phyloP scores from a whole-genome alignment of 2,888 invertebrate species.

The Andrena trimmerana region DNA sequence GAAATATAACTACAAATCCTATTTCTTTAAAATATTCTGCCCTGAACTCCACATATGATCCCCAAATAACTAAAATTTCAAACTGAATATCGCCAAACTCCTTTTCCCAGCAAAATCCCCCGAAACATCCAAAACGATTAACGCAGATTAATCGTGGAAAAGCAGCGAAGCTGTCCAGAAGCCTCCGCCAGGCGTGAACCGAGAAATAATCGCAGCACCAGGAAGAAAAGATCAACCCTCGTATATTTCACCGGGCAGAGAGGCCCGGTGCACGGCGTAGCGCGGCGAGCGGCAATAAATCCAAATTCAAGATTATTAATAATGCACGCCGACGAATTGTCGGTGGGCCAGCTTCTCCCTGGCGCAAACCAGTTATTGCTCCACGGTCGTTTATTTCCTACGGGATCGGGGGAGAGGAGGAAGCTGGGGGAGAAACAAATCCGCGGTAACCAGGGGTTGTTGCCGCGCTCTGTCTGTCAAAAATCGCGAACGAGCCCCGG shows the following conservation, averaged over 20 bases:
- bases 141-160: conserved; percentile 31
- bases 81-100: not conserved
- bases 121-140: not conserved
- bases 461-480: conserved; percentile 63
- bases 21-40: not conserved
- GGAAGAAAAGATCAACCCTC: conserved; percentile 14
- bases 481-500: conserved; percentile 59
- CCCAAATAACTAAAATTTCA: not conserved
- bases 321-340: conserved; percentile 67
- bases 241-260: conserved; percentile 18
- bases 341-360: conserved; percentile 54
- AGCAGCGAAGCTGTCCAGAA: not conserved
- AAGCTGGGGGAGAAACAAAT: conserved; percentile 41
- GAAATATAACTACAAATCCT: not conserved
- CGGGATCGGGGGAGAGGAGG: conserved; percentile 44
- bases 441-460: conserved; percentile 38
- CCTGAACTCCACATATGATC: too few species aligned
- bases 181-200: conserved; percentile 3
- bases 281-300: conserved; percentile 58
- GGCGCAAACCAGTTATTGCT: conserved; percentile 65
- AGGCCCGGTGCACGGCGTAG: conserved; percentile 36
- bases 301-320: conserved; percentile 65
- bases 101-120: not conserved
- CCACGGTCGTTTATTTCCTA: conserved; percentile 66
- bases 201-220: conserved; percentile 4